Conservation (phyloP, 2,797 vertebrate species). For the Uromys caudimaculatus region DNA sequence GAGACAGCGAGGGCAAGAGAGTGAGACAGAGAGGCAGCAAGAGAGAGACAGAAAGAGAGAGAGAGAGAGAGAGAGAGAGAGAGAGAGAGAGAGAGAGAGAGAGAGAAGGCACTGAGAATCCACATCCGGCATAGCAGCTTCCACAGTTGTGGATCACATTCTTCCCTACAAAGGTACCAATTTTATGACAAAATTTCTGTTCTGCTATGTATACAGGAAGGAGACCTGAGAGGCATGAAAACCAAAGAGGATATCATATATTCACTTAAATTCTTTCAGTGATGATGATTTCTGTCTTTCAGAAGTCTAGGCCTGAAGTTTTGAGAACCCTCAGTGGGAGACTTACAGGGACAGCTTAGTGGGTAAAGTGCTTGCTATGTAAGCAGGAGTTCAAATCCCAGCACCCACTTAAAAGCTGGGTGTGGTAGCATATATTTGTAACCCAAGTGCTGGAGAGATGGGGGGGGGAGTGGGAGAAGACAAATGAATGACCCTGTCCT, state of each 20-base stretch:
- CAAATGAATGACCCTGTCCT: not conserved
- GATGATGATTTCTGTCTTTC: not conserved
- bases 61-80: accelerated
- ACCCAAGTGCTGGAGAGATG: not conserved
- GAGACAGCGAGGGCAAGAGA: accelerated
- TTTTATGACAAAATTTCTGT: slow-evolving; percentile 42
- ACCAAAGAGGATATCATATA: not conserved
- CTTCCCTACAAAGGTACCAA: slow-evolving; percentile 29
- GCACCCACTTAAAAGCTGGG: not conserved
- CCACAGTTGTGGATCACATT: slow-evolving; percentile 56
- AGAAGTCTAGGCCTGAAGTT: not conserved
- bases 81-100: accelerated
- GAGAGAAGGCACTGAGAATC: not conserved
- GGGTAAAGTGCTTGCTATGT: not conserved
- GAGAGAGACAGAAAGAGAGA: accelerated
- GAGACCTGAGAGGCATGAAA: not conserved
- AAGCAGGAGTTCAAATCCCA: not conserved
- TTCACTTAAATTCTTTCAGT: slow-evolving; percentile 28
- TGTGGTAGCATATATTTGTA: not conserved
- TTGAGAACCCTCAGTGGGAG: not conserved
- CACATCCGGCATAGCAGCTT: not conserved
- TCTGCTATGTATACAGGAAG: slow-evolving; percentile 35
- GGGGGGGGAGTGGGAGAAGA: not conserved
- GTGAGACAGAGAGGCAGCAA: accelerated
- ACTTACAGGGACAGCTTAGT: not conserved